Evolutionary conservation across 2,888 invertebrate genomes (phyloP).

Genomic region (Eudiplozoon nipponicum): DNA sequence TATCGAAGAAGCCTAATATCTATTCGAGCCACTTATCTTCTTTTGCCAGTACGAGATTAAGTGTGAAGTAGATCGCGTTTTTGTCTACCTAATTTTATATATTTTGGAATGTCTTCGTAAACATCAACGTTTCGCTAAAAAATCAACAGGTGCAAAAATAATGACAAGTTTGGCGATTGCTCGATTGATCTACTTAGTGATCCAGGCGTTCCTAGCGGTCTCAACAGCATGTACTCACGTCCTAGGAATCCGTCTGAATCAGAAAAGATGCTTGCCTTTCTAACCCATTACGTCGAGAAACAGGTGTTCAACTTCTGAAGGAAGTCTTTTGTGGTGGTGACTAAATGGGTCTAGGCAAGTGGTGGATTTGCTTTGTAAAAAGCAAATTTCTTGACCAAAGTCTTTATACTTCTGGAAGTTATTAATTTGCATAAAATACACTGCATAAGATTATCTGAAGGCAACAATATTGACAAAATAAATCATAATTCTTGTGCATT

Average conservation of each 20-base stretch:
- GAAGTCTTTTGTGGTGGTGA: no score
- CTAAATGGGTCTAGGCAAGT: no score
- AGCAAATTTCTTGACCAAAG: conserved; percentile 99
- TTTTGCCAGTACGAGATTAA: conserved; percentile 93
- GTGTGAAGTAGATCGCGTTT: conserved; percentile 69
- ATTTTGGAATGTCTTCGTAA: conserved; percentile 83
- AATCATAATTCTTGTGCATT: no score
- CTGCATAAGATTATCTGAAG: no score
- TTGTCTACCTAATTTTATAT: conserved; percentile 82
- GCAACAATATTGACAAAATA: no score
- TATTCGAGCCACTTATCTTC: conserved; percentile 92
- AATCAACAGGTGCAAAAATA: conserved; percentile 44
- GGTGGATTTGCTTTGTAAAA: conserved; percentile 97
- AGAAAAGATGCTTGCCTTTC: conserved; percentile 61
- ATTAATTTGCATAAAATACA: no score
- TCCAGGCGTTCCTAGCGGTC: conserved; percentile 41
- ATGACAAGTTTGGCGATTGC: conserved; percentile 66
- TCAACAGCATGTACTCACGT: conserved; percentile 70
- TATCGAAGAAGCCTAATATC: conserved; percentile 77
- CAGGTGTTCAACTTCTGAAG: no score
- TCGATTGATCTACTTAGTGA: conserved; percentile 81
- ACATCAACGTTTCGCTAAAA: conserved; percentile 34
- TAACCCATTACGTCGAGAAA: no score
- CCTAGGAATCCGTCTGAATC: conserved; percentile 45
- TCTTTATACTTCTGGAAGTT: conserved; percentile 44